These are phyloP conservation scores for Delphinapterus leucas DNA, from an alignment of 2,113 vertebrate genomes.

Conservation along the genomic window DNA sequence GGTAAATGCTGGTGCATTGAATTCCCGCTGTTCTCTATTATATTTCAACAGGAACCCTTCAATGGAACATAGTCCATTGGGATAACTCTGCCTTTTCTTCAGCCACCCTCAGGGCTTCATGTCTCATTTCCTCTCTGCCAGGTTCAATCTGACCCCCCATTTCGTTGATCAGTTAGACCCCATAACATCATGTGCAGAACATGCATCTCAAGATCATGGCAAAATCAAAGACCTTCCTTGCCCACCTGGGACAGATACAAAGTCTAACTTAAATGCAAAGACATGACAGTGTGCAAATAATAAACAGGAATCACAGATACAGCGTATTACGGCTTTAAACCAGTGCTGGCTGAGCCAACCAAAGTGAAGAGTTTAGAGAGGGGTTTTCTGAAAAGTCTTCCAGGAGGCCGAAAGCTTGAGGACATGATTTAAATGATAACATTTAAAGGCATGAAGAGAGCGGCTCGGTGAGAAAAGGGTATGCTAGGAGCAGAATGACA, in stretches of 20 bases:
- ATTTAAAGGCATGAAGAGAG: background rate
- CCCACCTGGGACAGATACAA: background rate
- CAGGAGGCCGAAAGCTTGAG: background rate
- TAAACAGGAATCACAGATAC: background rate
- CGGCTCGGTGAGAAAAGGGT: background rate
- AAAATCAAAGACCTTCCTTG: background rate
- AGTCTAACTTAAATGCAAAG: background rate
- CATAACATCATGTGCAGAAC: background rate
- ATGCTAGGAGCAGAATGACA: background rate
- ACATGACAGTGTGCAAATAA: background rate
- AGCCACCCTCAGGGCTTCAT: background rate
- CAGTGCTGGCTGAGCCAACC: background rate
- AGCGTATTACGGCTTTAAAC: background rate
- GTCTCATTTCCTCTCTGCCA: slow-evolving; percentile 10
- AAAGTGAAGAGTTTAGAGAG: background rate
- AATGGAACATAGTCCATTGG: background rate
- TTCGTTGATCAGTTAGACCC: background rate
- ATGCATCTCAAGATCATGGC: background rate
- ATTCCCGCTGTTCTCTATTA: background rate
- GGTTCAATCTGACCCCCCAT: background rate
- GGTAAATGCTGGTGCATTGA: background rate
- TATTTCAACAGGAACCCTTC: background rate
- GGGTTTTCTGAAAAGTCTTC: background rate
- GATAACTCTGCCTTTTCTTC: background rate
- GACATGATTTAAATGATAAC: background rate